Base-by-base conservation (phyloP, 2,113 vertebrate species). In the Riparia riparia region DNA sequence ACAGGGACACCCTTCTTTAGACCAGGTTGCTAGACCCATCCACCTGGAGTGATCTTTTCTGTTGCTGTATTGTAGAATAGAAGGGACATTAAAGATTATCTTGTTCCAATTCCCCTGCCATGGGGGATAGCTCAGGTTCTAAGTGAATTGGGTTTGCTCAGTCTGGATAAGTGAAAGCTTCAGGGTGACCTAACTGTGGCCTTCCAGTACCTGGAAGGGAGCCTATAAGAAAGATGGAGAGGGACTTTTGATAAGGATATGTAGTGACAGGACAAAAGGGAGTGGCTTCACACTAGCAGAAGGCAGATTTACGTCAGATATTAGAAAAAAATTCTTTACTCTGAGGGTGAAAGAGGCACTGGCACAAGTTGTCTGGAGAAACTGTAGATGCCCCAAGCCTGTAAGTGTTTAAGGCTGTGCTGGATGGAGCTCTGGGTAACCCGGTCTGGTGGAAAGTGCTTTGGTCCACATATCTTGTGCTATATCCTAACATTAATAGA, bases 331-430 rank as follows among this genome's bases (percentile, higher is more conserved):
- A 61, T 22, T 49, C 17, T 61, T 90, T 61, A 32, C 4, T 76
- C 7, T 49, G 71, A 37, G 26, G 4, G 20, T 26, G 9, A 68
- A 68, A 49, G 20, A 49, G 9, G 34, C 25, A 37, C 37, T 37
- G 26, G 37, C 20, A 61, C 31, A 42, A 20, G 7, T 4, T 69
- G 47, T 34, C 20, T 12, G 8, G 24, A 41, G 9, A 90, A 47
- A 24, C 0, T 69, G 29, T 19, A 17, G 28, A 45, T n/a, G 12
- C 10, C 44, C 6, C 8, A 58, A 12, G 1, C 7, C 28, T 66
- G 22, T 5, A 60, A 68, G 4, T 61, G n/a, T 60, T 68, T 26
- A 68, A 53, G n/a, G 20, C 14, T 9, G 10, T 28, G 61, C 3
- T 54, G 56, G 41, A 63, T 26, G 41, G 34, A 34, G 14, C 9